Evolutionary conservation across 2,113 vertebrate species (phyloP), one percentile per base, ranked within the genome.

Genomic region (Siniperca knerii): DNA sequence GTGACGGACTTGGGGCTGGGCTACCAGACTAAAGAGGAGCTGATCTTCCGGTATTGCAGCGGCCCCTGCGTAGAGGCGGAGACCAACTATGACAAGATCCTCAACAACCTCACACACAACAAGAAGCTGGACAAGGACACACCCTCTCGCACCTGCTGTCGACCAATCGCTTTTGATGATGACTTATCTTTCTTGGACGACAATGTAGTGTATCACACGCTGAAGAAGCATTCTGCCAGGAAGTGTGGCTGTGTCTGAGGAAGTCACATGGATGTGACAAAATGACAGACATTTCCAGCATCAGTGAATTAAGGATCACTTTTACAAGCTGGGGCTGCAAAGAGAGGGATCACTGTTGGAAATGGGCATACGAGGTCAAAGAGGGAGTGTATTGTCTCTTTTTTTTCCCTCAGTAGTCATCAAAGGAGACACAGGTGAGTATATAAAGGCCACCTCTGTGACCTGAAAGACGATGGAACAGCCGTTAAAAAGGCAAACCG

Each of bases 201-300:
- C 88, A 97, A 97, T 75, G 93, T 99, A 87, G 97, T 95, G 95
- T 99, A 99, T 93, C 98, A 99, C 94, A 98, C 97, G 70, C 95
- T 99, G 88, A 98, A 96, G 93, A 98, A 99, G 96, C 98, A 99
- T 96, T 99, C 98, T 90, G 98, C 98, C 12, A 97, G 97, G 91
- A 97, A 96, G 94, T 99, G 98, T 91, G 98, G 96, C 87, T 99
- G 98, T 16, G 94, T 99, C 89, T 99, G 96, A 99, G 62, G 57
- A 70, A 16, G 65, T 67, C 52, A 40, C 20, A 29, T 68, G 50
- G 75, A 67, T 87, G 86, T 23, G 93, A 93, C 94, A 92, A 93
- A 94, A 85, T 40, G 23, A 65, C 69, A 23, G 54, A 54, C 65
- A 3, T 60, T 72, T 55, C 13, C 69, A 13, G 40, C 35, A 21